Percentiles rank a stretch among this genome's conserved stretches.
phyloP scores from a whole-genome alignment of 2,888 invertebrate species.

The Eupithecia subumbrata region DNA sequence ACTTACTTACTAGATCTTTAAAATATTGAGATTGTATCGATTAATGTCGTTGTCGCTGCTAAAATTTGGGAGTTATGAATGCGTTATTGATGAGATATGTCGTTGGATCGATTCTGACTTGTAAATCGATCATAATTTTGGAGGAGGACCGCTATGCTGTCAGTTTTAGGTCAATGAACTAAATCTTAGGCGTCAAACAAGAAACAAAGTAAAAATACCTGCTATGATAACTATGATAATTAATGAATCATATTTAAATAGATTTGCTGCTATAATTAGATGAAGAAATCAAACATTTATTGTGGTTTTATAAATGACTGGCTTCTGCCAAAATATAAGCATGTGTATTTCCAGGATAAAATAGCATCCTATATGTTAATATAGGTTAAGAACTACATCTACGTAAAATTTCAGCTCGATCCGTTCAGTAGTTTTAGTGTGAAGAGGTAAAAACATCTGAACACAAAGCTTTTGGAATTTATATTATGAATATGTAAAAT shows the following conservation, averaged over 20 bases:
- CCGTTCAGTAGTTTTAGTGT: neutral
- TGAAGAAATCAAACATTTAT: neutral
- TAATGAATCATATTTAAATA: neutral
- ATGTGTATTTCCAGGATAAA: neutral
- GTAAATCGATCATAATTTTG: constrained; percentile 8
- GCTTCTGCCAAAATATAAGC: neutral
- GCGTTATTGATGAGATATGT: constrained; percentile 3
- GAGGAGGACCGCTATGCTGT: neutral
- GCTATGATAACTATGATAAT: neutral
- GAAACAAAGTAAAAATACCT: neutral
- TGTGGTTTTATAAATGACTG: neutral
- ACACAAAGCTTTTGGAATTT: neutral
- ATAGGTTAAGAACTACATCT: neutral
- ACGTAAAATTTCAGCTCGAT: neutral
- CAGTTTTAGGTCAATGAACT: neutral
- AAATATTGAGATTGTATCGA: constrained; percentile 13
- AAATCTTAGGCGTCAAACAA: neutral
- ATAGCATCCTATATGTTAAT: neutral
- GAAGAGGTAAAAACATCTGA: neutral
- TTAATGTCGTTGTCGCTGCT: neutral
- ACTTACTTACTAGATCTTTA: constrained; percentile 11
- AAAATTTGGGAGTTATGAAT: neutral
- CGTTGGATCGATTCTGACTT: neutral
- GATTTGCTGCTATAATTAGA: neutral
- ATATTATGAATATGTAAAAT: neutral